Evolutionary conservation across 2,888 invertebrate species (phyloP).

Genomic region (Drosophila quinaria): DNA sequence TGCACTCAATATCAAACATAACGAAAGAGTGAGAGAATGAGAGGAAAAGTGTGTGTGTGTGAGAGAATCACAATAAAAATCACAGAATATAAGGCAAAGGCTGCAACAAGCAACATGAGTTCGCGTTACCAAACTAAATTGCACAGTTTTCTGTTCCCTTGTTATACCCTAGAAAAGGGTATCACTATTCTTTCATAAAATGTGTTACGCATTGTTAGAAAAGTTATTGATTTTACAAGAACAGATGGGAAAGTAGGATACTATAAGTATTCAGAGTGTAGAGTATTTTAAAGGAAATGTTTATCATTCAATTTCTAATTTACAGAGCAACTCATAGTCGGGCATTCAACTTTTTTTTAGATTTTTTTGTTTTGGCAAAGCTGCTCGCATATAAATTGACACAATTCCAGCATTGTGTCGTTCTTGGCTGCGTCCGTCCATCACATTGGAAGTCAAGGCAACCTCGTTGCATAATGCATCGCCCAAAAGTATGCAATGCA

Average conservation of each 20-base stretch:
- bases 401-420: constrained; percentile 55
- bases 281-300: no score
- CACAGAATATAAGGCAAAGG: constrained; percentile 48
- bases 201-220: background rate
- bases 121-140: constrained; percentile 43
- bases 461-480: constrained; percentile 25
- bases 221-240: background rate
- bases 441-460: constrained; percentile 59
- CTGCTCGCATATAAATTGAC: constrained; percentile 64
- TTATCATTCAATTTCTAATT: no score
- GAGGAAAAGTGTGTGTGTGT: constrained; percentile 29
- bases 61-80: constrained; percentile 70
- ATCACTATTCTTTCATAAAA: background rate
- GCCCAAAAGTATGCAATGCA: constrained; percentile 36
- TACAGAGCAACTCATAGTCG: background rate
- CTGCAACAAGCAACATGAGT: constrained; percentile 32
- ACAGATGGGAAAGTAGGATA: no score
- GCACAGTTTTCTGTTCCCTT: constrained; percentile 9
- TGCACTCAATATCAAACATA: constrained; percentile 68
- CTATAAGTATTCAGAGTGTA: no score
- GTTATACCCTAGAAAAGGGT: background rate
- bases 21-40: constrained; percentile 2
- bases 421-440: constrained; percentile 32
- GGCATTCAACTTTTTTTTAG: background rate
- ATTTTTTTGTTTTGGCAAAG: constrained; percentile 11